phyloP scores from a whole-genome alignment of 35 echinoderm and acorn worm species.

The Hemicentrotus pulcherrimus region DNA sequence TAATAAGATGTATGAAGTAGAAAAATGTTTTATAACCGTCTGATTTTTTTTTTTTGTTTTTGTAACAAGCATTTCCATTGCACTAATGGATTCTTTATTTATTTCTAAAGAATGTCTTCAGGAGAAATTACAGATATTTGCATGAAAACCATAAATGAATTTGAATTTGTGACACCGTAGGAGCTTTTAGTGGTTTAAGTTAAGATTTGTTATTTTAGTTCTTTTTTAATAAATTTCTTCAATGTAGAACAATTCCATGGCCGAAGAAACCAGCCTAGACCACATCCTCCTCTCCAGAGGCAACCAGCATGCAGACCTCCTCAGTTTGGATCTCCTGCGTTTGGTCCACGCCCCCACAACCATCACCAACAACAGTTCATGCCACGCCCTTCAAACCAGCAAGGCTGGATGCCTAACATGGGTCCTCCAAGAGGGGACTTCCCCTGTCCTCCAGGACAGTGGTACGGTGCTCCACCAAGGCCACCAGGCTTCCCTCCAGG shows the following conservation, averaged over 20 bases:
- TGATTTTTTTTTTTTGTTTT: no score
- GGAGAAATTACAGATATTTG: background rate
- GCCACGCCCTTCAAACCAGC: background rate
- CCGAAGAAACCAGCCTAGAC: background rate
- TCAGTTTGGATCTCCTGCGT: background rate
- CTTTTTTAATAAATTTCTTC: background rate
- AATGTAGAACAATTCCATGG: background rate
- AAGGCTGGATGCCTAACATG: background rate
- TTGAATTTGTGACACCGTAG: background rate
- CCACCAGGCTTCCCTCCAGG: conserved; percentile 36
- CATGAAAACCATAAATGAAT: background rate
- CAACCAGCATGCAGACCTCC: background rate
- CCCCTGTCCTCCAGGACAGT: background rate
- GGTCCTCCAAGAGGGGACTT: background rate
- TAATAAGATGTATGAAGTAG: no score
- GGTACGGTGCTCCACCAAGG: background rate
- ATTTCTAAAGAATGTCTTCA: no score
- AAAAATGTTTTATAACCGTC: no score
- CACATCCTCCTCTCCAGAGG: conserved; percentile 4
- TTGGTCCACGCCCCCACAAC: background rate
- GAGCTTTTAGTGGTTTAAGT: background rate
- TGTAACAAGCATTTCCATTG: no score
- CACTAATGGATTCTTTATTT: no score
- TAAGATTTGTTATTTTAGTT: background rate
- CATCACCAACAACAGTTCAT: background rate